Evolutionary conservation across 2,888 invertebrate species (phyloP).

Genomic region (Trilocha varians): DNA sequence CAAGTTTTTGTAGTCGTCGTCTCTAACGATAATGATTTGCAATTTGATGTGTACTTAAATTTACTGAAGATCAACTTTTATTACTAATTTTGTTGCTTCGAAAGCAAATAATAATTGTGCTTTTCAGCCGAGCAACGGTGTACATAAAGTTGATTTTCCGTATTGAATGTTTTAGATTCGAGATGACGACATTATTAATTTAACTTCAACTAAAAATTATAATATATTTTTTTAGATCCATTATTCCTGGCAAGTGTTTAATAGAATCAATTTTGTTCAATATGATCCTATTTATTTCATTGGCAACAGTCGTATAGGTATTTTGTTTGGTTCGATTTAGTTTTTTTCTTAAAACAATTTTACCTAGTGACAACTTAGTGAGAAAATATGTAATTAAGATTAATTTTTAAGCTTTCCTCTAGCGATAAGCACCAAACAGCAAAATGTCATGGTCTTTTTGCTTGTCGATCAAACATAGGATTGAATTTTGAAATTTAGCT

Average conservation of each 20-base stretch:
- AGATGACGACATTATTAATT: conserved; percentile 40
- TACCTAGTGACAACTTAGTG: conserved; percentile 8
- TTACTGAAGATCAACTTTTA: no score
- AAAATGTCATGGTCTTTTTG: background rate
- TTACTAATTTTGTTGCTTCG: no score
- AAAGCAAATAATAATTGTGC: no score
- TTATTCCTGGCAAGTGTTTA: conserved; percentile 62
- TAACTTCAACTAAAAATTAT: conserved; percentile 57
- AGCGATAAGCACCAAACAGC: conserved; percentile 33
- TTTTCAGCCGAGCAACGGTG: no score
- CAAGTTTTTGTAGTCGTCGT: conserved; percentile 17
- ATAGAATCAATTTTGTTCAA: conserved; percentile 60
- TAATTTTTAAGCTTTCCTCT: conserved; percentile 48
- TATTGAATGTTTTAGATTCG: conserved; percentile 10
- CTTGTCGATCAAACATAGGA: background rate
- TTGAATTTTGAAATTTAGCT: no score
- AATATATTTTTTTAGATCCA: conserved; percentile 70
- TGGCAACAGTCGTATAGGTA: background rate
- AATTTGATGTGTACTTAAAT: background rate
- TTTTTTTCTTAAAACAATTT: conserved; percentile 1
- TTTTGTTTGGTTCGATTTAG: background rate
- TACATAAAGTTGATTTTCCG: no score
- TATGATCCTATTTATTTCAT: background rate
- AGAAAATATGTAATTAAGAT: conserved; percentile 28
- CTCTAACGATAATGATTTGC: conserved; percentile 2